Percentiles rank a stretch among this genome's conserved stretches.
Evolutionary conservation across 2,797 vertebrate genomes (phyloP).

Genomic region (Garrulus glandarius): DNA sequence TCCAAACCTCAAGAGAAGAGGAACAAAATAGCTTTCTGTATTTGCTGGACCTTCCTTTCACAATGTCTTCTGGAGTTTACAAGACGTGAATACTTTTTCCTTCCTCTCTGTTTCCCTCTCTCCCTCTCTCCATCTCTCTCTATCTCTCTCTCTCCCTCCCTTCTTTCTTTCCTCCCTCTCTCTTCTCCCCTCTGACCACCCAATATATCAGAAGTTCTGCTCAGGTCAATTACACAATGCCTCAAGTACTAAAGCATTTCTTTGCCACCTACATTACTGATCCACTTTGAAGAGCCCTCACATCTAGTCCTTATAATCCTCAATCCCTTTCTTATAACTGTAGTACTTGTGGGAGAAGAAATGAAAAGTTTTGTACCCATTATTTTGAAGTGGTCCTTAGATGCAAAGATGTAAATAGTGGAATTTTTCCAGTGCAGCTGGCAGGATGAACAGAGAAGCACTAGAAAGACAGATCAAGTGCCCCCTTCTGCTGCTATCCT

Average conservation of each 20-base stretch:
- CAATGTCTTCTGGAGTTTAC: not conserved
- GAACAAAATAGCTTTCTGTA: not conserved
- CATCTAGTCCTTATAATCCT: not conserved
- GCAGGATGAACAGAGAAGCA: not conserved
- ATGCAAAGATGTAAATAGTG: not conserved
- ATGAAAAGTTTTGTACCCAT: conserved; percentile 1
- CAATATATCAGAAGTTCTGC: not conserved
- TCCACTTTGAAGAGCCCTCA: not conserved
- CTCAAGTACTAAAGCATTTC: not conserved
- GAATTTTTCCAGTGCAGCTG: not conserved
- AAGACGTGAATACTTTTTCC: not conserved
- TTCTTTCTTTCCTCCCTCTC: not conserved
- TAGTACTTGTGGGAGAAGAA: not conserved
- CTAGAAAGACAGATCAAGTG: not conserved
- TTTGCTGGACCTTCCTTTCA: not conserved
- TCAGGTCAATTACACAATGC: not conserved
- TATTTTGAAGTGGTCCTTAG: not conserved
- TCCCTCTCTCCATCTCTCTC: no score
- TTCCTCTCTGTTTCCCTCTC: not conserved
- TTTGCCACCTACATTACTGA: not conserved
- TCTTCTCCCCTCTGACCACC: not conserved
- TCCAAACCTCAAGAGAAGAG: not conserved
- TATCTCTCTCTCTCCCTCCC: not conserved
- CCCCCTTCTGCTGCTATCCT: not conserved
- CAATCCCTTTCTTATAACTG: not conserved